Percentiles rank a stretch among this genome's conserved stretches.
Conservation (phyloP, 1,140 invertebrate species). For the Lepidostoma basale region DNA sequence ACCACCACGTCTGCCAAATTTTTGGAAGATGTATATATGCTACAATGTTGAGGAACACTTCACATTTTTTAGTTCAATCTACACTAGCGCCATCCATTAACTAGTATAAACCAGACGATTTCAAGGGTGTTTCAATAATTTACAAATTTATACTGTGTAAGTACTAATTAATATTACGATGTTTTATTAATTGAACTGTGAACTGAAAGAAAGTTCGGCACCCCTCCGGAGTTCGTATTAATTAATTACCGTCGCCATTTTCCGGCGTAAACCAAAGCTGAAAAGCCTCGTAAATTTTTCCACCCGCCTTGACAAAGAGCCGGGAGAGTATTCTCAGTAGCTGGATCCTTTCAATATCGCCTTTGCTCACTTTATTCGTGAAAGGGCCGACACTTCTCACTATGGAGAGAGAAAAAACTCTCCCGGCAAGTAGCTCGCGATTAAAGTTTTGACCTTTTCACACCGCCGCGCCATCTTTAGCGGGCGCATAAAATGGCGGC, state of each 20-base stretch:
- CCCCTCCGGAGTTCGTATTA: constrained; percentile 6
- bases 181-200: no score
- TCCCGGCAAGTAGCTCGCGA: constrained; percentile 15
- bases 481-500: constrained; percentile 21
- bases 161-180: no score
- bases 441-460: constrained; percentile 42
- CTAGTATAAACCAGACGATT: no score
- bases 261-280: constrained; percentile 31
- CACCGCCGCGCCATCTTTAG: constrained; percentile 18
- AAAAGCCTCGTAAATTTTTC: constrained; percentile 34
- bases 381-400: constrained; percentile 38
- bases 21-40: no score
- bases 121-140: no score
- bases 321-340: constrained; percentile 16
- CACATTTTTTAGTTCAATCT: no score
- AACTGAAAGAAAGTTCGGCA: no score
- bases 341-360: constrained; percentile 24
- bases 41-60: no score
- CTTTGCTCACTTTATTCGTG: constrained; percentile 37
- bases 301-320: constrained; percentile 26
- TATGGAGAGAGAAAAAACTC: constrained; percentile 30
- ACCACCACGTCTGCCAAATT: no score
- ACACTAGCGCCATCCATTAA: no score
- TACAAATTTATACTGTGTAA: no score
- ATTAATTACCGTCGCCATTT: constrained; percentile 39